Conservation (phyloP, 2,888 invertebrate genomes). For the Cosmorhoe ocellata region DNA sequence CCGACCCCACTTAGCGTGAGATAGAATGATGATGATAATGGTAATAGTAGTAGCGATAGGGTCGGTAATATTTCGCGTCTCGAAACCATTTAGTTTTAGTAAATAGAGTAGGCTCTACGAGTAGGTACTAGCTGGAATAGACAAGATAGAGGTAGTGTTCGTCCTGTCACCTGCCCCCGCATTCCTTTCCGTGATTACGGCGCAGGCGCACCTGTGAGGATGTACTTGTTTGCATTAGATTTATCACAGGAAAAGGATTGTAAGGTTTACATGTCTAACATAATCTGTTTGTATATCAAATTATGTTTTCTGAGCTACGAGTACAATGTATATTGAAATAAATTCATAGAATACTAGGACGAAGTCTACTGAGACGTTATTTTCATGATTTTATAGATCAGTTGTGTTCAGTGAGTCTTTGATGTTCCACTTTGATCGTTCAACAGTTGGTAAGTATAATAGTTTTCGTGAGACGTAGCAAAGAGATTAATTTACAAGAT, state of each 20-base stretch:
- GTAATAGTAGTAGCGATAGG: too few species aligned
- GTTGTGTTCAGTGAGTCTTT: too few species aligned
- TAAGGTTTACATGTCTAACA: conserved; percentile 30
- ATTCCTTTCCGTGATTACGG: conserved; percentile 74
- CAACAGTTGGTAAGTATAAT: too few species aligned
- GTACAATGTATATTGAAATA: too few species aligned
- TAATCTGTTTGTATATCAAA: conserved; percentile 16
- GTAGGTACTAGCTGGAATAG: conserved; percentile 20
- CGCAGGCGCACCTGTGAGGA: conserved; percentile 58
- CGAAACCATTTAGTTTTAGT: conserved; percentile 12
- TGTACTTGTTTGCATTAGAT: conserved; percentile 45
- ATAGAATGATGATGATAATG: too few species aligned
- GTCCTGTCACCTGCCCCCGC: conserved; percentile 78
- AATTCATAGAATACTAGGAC: too few species aligned
- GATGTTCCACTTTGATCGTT: too few species aligned
- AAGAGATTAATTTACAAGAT: too few species aligned
- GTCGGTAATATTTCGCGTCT: background rate
- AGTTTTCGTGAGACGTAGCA: too few species aligned
- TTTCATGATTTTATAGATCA: too few species aligned
- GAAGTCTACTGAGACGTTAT: too few species aligned
- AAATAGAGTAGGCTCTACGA: conserved; percentile 37
- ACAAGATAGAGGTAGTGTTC: conserved; percentile 41
- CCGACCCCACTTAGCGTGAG: too few species aligned
- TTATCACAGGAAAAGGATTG: conserved; percentile 49
- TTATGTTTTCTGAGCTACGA: background rate